Evolutionary conservation across 2,888 invertebrate species (phyloP), one percentile per base, ranked within the genome.

Genomic region (Choristoneura rosaceana): DNA sequence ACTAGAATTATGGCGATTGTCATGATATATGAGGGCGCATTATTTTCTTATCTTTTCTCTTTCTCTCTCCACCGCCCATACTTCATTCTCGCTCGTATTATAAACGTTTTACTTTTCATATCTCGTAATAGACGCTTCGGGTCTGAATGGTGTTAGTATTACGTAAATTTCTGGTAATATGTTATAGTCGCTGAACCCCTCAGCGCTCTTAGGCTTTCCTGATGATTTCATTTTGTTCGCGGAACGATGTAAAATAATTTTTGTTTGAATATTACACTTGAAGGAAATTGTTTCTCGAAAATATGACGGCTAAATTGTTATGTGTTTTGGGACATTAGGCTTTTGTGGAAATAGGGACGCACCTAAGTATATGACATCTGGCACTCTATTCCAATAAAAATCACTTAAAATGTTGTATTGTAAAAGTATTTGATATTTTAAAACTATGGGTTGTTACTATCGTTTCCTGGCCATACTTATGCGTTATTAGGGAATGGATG

Each of bases 41-140:
- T 94, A 93, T 93, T 92, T 93, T 92, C 94, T 93, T 93, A 93
- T 94, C 94, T 92, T 90, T 89, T 91, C 91, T 91, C 90, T 91
- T 90, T 91, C 92, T 93, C 91, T 90, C 92, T 91, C 90, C 89
- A 90, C 88, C 88, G 87, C 82, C 88, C 91, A 92, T 93, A 91
- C 91, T 91, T 93, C 91, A 93, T 93, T 91, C 87, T 76, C 83
- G 85, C 84, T 85, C 86, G 88, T 87, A 90, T 92, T 92, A 91
- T 91, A 90, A 91, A 88, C 91, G 91, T 88, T 91, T 90, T 90
- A 91, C 89, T 91, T 91, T 91, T 90, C 89, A 89, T 91, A 91
- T 92, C 90, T 87, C 85, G 80, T 88, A 87, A 89, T 88, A 89
- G 87, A 87, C 86, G 88, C 87, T 85, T 84, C 83, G 83, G 85